Evolutionary conservation across 2,888 invertebrate genomes (phyloP), one percentile per base, ranked within the genome.

Genomic region (Escarpia spicata): DNA sequence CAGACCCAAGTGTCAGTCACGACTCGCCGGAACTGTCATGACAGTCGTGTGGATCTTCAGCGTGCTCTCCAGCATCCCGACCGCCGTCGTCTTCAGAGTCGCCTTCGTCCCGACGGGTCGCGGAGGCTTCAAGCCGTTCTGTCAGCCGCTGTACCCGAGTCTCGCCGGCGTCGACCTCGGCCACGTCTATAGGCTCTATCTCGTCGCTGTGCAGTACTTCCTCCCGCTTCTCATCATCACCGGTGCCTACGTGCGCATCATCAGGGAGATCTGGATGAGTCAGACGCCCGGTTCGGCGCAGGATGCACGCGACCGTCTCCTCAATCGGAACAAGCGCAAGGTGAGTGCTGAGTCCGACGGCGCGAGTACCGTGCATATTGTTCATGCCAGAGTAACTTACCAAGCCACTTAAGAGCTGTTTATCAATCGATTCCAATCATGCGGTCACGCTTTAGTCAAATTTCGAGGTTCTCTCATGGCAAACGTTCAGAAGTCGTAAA

Each of bases 291-390:
- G 98, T 8, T 98, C 98, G 95, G 98, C 98, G 0, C 97, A 98
- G 95, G 98, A 98, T 96, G 97, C 97, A 26, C 97, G 98, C 44
- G 98, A 98, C 95, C 98, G 98, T n/a, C 97, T 97, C 93, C 97
- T 98, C 93, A 97, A 98, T 96, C 97, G 97, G 95, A 98, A 98
- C 96, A 98, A 98, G 96, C 98, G 98, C 95, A 98, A 98, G 97
- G 98, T 98, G 96, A 95, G 96, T 92, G 31, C 43, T 37, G 37
- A 37, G 37, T 37, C 37, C 37, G 37, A 37, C 37, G 37, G 37
- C 37, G 37, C 37, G 37, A 37, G 37, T 37, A 37, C 52, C 52
- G 12, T 12, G 12, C 52, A 52, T 12, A 12, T 52, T 12, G 3
- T 12, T 52, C 52, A 26, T 75, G 6, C 75, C n/a, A 26, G 2